These are phyloP conservation scores for Muscicapa comitata DNA, from an alignment of 2,797 vertebrate genomes.

Conservation along the genomic window DNA sequence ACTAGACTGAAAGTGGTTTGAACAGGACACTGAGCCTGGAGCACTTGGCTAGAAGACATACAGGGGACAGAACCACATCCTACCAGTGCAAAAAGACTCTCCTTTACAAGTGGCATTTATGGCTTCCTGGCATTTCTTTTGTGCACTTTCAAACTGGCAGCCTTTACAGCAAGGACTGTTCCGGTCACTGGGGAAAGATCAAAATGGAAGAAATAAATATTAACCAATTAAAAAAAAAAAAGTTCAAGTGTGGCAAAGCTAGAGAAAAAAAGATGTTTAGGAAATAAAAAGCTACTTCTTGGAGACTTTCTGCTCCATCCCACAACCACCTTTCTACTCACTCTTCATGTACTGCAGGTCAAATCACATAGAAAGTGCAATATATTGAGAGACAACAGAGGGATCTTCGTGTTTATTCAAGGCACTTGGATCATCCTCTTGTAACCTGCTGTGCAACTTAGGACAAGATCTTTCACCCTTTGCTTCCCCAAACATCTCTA, in stretches of 20 bases:
- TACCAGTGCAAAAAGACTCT: constrained; percentile 90
- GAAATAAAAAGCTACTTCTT: neutral
- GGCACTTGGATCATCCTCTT: neutral
- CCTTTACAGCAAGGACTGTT: constrained; percentile 93
- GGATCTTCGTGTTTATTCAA: neutral
- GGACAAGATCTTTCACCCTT: neutral
- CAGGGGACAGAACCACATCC: neutral
- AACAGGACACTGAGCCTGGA: neutral
- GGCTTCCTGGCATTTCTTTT: constrained; percentile 90
- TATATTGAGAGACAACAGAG: neutral
- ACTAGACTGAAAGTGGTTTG: neutral
- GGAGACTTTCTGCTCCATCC: neutral
- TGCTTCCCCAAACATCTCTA: neutral
- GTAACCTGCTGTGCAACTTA: neutral
- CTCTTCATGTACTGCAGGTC: neutral
- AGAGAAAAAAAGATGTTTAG: neutral
- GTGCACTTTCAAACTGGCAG: constrained; percentile 84
- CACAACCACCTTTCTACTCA: neutral
- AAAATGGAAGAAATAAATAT: neutral
- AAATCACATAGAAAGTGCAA: neutral
- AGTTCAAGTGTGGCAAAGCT: neutral
- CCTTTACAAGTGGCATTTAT: constrained; percentile 96
- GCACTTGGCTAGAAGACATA: neutral
- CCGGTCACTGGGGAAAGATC: constrained; percentile 81
- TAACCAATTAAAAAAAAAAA: neutral